Conservation (phyloP, 2,113 vertebrate genomes). For the Psilopsiagon aymara region DNA sequence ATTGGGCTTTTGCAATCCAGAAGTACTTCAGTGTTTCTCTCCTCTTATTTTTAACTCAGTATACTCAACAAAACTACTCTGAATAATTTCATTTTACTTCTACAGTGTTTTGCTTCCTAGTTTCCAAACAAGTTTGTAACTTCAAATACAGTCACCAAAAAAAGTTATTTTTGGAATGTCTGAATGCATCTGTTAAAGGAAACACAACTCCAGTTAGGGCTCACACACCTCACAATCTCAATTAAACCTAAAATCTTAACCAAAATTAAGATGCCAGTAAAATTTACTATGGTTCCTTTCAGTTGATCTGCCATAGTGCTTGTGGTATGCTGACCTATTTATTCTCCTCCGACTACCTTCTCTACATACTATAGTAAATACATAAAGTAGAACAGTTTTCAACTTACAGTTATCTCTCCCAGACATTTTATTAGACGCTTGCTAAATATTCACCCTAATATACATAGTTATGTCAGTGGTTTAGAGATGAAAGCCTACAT, state of each 20-base stretch:
- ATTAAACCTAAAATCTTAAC: background rate
- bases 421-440: conserved; percentile 26
- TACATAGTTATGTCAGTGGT: conserved; percentile 46
- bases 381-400: background rate
- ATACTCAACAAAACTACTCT: background rate
- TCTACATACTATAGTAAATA: background rate
- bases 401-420: conserved; percentile 5
- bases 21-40: background rate
- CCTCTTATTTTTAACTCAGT: background rate
- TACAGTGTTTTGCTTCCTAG: background rate
- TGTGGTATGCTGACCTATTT: background rate
- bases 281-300: background rate
- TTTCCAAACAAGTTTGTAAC: background rate
- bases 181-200: background rate
- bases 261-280: background rate
- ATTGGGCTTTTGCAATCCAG: background rate
- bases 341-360: background rate
- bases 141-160: background rate
- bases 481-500: conserved; percentile 56
- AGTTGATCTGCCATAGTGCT: background rate
- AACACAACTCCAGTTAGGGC: background rate
- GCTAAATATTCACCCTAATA: conserved; percentile 42
- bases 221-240: background rate
- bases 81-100: background rate
- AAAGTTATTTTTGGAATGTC: background rate